A percentile compares a stretch with the other conserved stretches of the same genome.
These are phyloP conservation scores for Strigops habroptila DNA, from an alignment of 2,113 vertebrate genomes.

Conservation along the genomic window DNA sequence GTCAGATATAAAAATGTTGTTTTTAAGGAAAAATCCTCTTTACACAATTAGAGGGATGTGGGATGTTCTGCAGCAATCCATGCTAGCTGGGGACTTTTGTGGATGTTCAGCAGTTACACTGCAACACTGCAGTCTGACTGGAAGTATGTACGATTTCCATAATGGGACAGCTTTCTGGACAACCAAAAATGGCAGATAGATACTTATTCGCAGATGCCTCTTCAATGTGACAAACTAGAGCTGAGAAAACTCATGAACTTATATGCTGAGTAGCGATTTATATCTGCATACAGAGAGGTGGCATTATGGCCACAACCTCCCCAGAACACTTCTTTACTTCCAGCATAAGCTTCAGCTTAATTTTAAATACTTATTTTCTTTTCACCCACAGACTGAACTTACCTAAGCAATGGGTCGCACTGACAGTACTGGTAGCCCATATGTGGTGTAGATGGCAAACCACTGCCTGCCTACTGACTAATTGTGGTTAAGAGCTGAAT, in stretches of 20 bases:
- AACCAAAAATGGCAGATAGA: not conserved
- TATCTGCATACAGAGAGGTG: not conserved
- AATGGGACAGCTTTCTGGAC: not conserved
- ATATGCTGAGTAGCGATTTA: not conserved
- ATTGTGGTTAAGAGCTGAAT: not conserved
- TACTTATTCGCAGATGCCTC: not conserved
- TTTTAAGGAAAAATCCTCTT: not conserved
- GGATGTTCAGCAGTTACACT: not conserved
- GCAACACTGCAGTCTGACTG: not conserved
- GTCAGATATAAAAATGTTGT: not conserved
- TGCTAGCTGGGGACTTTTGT: not conserved
- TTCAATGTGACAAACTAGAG: not conserved
- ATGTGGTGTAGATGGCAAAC: not conserved
- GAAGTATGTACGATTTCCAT: fast-evolving
- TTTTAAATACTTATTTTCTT: not conserved
- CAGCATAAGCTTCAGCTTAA: not conserved
- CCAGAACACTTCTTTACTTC: not conserved
- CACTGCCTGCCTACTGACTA: not conserved
- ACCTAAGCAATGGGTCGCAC: not conserved
- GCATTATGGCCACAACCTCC: not conserved
- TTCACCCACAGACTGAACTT: not conserved
- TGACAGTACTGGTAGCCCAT: not conserved
- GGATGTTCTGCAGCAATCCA: not conserved
- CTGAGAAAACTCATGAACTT: not conserved
- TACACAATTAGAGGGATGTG: not conserved